Percentiles rank a stretch among this genome's conserved stretches.
Evolutionary conservation across 1,140 invertebrate species (phyloP).

Genomic region (Sinonovacula constricta): DNA sequence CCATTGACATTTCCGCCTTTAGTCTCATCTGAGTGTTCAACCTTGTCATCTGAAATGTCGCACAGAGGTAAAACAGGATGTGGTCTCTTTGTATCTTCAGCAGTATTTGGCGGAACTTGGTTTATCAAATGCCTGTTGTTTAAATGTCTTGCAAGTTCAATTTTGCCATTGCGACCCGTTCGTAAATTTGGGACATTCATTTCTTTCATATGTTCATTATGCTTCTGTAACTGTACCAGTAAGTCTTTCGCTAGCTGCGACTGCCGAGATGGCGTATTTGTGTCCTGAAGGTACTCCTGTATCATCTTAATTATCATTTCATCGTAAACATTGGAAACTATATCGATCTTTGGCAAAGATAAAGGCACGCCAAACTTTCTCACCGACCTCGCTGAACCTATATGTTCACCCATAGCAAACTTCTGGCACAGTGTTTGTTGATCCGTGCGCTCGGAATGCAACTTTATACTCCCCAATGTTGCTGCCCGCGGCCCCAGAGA

Average conservation of each 20-base stretch:
- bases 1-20: background rate
- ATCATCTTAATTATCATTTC: conserved; percentile 53
- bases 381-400: background rate
- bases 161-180: no score
- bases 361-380: conserved; percentile 20
- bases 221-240: conserved; percentile 39
- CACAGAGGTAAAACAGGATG: background rate
- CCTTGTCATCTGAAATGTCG: background rate
- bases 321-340: conserved; percentile 44
- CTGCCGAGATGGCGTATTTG: conserved; percentile 43
- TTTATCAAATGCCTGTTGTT: no score
- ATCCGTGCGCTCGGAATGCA: conserved; percentile 22
- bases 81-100: conserved; percentile 14
- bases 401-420: conserved; percentile 23
- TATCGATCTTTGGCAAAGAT: conserved; percentile 45
- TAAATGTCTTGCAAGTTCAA: no score
- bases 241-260: conserved; percentile 37
- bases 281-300: conserved; percentile 43
- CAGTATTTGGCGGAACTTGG: conserved; percentile 34
- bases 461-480: conserved; percentile 34
- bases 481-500: conserved; percentile 7
- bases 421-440: conserved; percentile 40
- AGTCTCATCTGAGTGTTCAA: background rate
- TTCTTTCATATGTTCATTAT: conserved; percentile 46
- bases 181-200: conserved; percentile 29